Evolutionary conservation across 2,797 vertebrate species (phyloP).

Genomic region (Lithobates sylvaticus): DNA sequence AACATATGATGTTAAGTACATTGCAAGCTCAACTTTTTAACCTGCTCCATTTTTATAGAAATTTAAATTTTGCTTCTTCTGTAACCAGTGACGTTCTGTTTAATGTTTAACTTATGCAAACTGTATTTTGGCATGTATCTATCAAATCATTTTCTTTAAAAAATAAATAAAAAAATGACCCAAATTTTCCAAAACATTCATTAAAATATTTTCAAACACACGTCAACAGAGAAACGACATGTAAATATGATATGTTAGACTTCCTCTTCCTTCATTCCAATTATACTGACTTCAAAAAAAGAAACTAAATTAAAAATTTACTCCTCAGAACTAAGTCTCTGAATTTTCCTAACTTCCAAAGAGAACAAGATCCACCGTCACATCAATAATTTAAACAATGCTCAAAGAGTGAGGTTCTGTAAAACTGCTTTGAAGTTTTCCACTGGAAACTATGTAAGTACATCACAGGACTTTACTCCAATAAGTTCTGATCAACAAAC

Average conservation of each 20-base stretch:
- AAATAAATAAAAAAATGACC: constrained; percentile 12
- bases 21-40: neutral
- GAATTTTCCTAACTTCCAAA: constrained; percentile 64
- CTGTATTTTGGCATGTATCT: neutral
- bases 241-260: constrained; percentile 16
- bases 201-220: constrained; percentile 55
- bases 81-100: neutral
- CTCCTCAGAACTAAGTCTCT: constrained; percentile 65
- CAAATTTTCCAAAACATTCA: constrained; percentile 38
- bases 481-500: constrained; percentile 47
- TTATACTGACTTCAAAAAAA: constrained; percentile 58
- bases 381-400: constrained; percentile 69
- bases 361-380: constrained; percentile 16
- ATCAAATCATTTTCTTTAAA: neutral
- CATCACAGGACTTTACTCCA: constrained; percentile 58
- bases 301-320: constrained; percentile 66
- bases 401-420: constrained; percentile 69
- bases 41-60: neutral
- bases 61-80: neutral
- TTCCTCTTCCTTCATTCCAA: constrained; percentile 36
- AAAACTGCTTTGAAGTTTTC: constrained; percentile 69
- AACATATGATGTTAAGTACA: too few species aligned
- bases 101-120: neutral
- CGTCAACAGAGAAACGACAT: constrained; percentile 55
- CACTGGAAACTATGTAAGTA: constrained; percentile 50